Conservation (phyloP, 2,888 invertebrate species). For the Ischnus inquisitorius region DNA sequence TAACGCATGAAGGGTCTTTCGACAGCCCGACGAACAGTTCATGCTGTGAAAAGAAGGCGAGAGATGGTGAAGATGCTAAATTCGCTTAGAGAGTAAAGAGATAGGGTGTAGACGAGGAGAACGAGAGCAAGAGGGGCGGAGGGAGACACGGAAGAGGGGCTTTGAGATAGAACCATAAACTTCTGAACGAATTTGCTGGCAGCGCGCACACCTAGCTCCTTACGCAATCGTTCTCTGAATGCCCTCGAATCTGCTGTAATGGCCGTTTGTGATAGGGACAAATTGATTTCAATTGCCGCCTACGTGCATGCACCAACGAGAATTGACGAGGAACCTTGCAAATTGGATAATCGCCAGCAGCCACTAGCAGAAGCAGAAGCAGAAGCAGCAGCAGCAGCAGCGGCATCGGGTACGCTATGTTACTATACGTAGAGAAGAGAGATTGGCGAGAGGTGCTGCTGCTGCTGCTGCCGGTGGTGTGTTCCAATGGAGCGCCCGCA, state of each 20-base stretch:
- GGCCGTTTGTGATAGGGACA: constrained; percentile 72
- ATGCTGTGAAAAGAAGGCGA: neutral
- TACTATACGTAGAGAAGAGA: constrained; percentile 6
- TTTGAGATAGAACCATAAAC: constrained; percentile 53
- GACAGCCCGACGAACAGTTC: neutral
- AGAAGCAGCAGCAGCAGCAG: constrained; percentile 18
- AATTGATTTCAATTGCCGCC: constrained; percentile 81
- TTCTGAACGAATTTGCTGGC: constrained; percentile 56
- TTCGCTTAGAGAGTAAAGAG: constrained; percentile 19
- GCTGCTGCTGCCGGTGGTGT: constrained; percentile 47
- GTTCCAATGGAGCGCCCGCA: constrained; percentile 49
- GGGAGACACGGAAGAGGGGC: neutral
- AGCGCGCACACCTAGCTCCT: constrained; percentile 54
- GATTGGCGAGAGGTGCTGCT: constrained; percentile 22
- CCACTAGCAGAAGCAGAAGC: constrained; percentile 54
- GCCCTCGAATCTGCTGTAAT: constrained; percentile 72
- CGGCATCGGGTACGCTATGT: neutral
- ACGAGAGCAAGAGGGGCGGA: neutral
- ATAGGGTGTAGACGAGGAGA: constrained; percentile 18
- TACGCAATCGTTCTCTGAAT: constrained; percentile 66
- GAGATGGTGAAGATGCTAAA: constrained; percentile 15
- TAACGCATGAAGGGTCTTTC: neutral
- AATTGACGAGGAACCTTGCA: constrained; percentile 80
- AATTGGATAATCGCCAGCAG: constrained; percentile 82
- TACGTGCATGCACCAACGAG: constrained; percentile 77